Conservation (phyloP, 2,888 invertebrate genomes). For the Arctia plantaginis region DNA sequence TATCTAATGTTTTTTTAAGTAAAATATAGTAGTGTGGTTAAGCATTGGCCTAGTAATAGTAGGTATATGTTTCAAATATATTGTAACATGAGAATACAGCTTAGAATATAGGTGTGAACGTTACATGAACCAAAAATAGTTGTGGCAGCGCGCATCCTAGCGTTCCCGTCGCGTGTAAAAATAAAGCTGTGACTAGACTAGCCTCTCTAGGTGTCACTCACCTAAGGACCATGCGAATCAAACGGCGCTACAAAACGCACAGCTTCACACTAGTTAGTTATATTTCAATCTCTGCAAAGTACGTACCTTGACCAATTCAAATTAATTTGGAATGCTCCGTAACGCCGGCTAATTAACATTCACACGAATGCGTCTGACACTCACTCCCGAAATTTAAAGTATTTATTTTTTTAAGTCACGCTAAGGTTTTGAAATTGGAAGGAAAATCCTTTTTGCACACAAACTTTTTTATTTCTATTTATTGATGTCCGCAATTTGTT, state of each 20-base stretch:
- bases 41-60: neutral
- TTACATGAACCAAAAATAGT: conserved; percentile 80
- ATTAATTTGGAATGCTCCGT: conserved; percentile 65
- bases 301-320: conserved; percentile 74
- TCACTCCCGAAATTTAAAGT: conserved; percentile 66
- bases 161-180: conserved; percentile 70
- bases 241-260: conserved; percentile 62
- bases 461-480: conserved; percentile 54
- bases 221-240: conserved; percentile 68
- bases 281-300: conserved; percentile 60
- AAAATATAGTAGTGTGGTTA: neutral
- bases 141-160: conserved; percentile 70
- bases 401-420: conserved; percentile 49
- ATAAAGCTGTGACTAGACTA: conserved; percentile 73
- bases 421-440: conserved; percentile 42
- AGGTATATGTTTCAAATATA: conserved; percentile 54
- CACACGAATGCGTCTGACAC: conserved; percentile 65
- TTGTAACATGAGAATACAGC: conserved; percentile 79
- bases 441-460: conserved; percentile 51
- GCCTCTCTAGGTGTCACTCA: conserved; percentile 76
- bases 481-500: conserved; percentile 54
- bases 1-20: neutral
- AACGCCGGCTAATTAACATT: conserved; percentile 72
- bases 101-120: conserved; percentile 74
- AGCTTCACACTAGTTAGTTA: conserved; percentile 69